Evolutionary conservation across 2,113 vertebrate genomes (phyloP), one percentile per base, ranked within the genome.

Genomic region (Casuarius casuarius): DNA sequence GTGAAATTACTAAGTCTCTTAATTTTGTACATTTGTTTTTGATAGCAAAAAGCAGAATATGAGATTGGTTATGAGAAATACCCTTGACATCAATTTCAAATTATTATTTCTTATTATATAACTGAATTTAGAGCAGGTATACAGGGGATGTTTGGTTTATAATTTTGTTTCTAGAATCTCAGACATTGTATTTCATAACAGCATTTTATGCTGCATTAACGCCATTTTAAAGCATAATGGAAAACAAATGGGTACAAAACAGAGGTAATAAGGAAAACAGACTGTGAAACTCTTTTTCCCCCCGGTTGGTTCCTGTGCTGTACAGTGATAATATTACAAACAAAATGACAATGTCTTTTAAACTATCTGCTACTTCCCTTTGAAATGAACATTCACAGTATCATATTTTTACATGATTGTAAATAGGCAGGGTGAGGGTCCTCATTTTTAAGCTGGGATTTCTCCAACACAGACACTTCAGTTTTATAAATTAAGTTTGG

Each of bases 151-250:
- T 84, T 87, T 82, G 7, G 20, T 79, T 19, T 62, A 82, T 72
- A 82, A 86, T 95, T 95, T 94, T 91, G 11, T 76, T 95, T 76
- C 44, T 44, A 76, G 61, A 91, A 81, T 93, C 84, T 70, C 70
- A 89, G 44, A 11, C 48, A 51, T 3, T 89, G 58, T 91, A 84
- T 70, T 95, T 93, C 77, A 66, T 70, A 89, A 82, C 23, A 91
- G 26, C 58, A 88, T 90, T 97, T 93, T 86, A 96, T 92, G 75
- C 67, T 81, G 51, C 71, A 92, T 95, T 96, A 95, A 70, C 46
- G 76, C 7, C 44, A 65, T 87, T 96, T 96, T 76, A 72, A 42
- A 91, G 48, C 35, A 62, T 82, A 91, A 94, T 72, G 66, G 83
- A 90, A 93, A 95, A 89, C 58, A 93, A 96, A 92, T 58, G 23